Evolutionary conservation across 2,888 invertebrate species (phyloP), one percentile per base, ranked within the genome.

Genomic region (Pasiphila rectangulata): DNA sequence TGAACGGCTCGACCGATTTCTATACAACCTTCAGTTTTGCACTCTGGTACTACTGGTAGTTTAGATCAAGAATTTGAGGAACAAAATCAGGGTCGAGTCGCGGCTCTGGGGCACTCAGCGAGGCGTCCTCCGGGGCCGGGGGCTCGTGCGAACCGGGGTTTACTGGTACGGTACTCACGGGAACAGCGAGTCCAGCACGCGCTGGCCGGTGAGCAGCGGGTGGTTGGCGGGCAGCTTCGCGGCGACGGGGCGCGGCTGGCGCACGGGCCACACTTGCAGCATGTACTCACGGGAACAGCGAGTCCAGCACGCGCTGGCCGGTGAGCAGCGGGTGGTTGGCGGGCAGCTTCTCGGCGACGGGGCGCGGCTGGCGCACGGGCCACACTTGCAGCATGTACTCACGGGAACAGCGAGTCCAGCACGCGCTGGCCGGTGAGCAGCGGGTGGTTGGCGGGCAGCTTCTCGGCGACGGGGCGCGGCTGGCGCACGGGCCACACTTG

Each of bases 401-500:
- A 97, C 92, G 99, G 99, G 92, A 99, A 99, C 35, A 99, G 92
- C 0, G 99, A 96, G 90, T 99, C 99, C 53, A 99, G 91, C 38
- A 99, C 99, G 55, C 99, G 92, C 88, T 99, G 99, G 1, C 99
- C 99, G 63, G 99, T 99, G 56, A 99, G 92, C 71, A 99, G 92
- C 35, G 99, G 99, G 83, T 98, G 95, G 91, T 99, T 99, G 71
- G 99, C 98, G 47, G 98, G 98, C 64, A 99, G 90, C 90, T 99
- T 99, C 90, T 99, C 99, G 10, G 98, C 96, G 51, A 94, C 94
- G 24, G 99, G 99, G 59, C 99, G 92, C 51, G 98, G 97, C 83
- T 98, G 97, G 79, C 99, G 95, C 64, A 99, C 99, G 4, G 99
- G 99, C 99, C 99, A 99, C 56, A 99, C 96, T 91, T 99, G 99